Conservation (phyloP, 1,140 invertebrate genomes). For the Calosoma granatense region DNA sequence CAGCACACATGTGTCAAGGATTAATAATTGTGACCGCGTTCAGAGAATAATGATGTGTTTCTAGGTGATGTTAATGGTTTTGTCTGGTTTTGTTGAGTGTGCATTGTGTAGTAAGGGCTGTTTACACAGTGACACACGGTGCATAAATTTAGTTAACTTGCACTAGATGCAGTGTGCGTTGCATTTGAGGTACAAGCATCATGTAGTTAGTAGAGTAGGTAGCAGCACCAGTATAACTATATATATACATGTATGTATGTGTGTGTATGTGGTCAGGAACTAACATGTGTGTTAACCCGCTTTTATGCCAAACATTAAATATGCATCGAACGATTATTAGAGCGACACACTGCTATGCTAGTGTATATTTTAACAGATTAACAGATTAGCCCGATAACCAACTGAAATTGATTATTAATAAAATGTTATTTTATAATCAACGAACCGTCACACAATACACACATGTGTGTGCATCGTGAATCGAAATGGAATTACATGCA, state of each 20-base stretch:
- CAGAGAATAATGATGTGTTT: slow-evolving; percentile 1
- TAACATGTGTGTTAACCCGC: background rate
- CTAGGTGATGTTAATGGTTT: slow-evolving; percentile 5
- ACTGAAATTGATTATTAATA: too few relatives aligned
- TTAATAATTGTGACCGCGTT: background rate
- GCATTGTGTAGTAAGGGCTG: background rate
- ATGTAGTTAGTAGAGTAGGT: background rate
- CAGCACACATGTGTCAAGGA: background rate
- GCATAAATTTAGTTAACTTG: slow-evolving; percentile 2
- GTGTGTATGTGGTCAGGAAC: background rate
- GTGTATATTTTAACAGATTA: too few relatives aligned
- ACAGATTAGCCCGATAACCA: too few relatives aligned
- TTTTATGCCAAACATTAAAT: too few relatives aligned
- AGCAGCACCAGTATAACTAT: background rate
- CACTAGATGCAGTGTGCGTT: background rate
- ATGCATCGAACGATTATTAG: too few relatives aligned
- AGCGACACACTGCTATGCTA: too few relatives aligned
- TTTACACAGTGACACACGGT: background rate
- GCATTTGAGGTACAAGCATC: background rate
- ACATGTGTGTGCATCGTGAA: too few relatives aligned
- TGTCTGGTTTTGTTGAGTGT: background rate
- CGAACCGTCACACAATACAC: too few relatives aligned
- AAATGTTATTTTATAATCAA: too few relatives aligned
- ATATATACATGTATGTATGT: background rate
- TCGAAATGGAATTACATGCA: too few relatives aligned